These are phyloP conservation scores for Halichondria panicea DNA, from an alignment of 37 sponge, comb jelly and placozoan species.

Conservation along the genomic window DNA sequence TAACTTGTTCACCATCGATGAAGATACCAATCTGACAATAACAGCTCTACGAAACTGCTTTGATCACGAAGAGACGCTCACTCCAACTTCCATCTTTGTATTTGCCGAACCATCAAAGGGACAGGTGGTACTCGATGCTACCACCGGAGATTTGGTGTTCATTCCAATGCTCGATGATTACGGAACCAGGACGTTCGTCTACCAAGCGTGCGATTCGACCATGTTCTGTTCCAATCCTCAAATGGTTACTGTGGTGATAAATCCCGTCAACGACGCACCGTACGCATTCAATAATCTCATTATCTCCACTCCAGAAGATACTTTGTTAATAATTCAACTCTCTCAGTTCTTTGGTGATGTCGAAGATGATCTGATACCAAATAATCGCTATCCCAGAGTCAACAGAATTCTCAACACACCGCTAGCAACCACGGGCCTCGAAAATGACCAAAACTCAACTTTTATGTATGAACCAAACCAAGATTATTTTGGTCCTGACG, in stretches of 20 bases:
- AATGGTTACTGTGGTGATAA: conserved; percentile 50
- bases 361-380: conserved; percentile 71
- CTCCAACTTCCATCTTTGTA: conserved; percentile 47
- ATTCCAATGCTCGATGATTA: conserved; percentile 50
- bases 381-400: conserved; percentile 27
- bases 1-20: conserved; percentile 37
- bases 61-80: conserved; percentile 79
- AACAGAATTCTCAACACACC: background rate
- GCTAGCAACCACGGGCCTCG: background rate
- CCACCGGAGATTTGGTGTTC: conserved; percentile 58
- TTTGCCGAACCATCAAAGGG: conserved; percentile 51
- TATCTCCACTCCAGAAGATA: conserved; percentile 60
- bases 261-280: conserved; percentile 83
- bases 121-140: conserved; percentile 17
- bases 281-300: conserved; percentile 39
- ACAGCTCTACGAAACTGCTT: conserved; percentile 58
- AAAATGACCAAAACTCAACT: background rate
- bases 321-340: conserved; percentile 20
- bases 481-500: conserved; percentile 42
- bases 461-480: conserved; percentile 23
- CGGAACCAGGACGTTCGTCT: conserved; percentile 55
- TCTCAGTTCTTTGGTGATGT: conserved; percentile 65
- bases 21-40: conserved; percentile 71
- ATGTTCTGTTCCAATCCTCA: conserved; percentile 54
- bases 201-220: conserved; percentile 75